Base-by-base conservation (phyloP, 2,113 vertebrate species). In the Ardeotis arabs region DNA sequence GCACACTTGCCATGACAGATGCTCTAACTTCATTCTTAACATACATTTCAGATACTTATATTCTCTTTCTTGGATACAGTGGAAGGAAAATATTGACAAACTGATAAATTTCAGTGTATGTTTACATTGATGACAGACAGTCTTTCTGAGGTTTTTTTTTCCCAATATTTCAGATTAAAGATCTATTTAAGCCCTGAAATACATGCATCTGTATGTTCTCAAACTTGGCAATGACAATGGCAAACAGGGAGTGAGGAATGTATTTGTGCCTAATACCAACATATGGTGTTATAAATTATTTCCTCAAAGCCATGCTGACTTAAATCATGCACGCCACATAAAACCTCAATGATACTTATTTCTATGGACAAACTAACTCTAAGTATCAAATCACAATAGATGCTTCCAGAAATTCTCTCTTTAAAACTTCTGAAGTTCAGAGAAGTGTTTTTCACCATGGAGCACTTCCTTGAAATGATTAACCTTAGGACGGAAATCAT, bases 371-470 rank as follows among this genome's bases (percentile, higher is more conserved):
- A 95, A 63, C 12, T 64, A 58, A 72, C 24, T 62, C 78, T 27
- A 79, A 83, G 63, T 68, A 81, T 28, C 39, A 60, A 94, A 94
- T 64, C 68, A 21, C 39, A 78, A 84, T 35, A 70, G n/a, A 87
- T 1, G 8, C 68, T 84, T 77, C 72, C 13, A 77, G 58, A 87
- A 55, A 29, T 8, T 20, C 25, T 86, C 37, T 73, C 39, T 55
- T 60, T 52, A 63, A 63, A 89, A 80, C 22, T 55, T 31, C 11
- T 14, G 10, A 72, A 86, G 49, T 64, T 87, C 33, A 73, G 33
- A 73, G 12, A 80, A 73, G 20, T 35, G 3, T 0, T 5, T 90
- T 72, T 79, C 79, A 22, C 37, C n/a, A 60, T 2, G 3, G 33
- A 78, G 11, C 15, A 37, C 22, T 44, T 59, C 8, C 37, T 28